These are phyloP conservation scores for Protonemura montana DNA, from an alignment of 2,888 invertebrate genomes.

Conservation along the genomic window DNA sequence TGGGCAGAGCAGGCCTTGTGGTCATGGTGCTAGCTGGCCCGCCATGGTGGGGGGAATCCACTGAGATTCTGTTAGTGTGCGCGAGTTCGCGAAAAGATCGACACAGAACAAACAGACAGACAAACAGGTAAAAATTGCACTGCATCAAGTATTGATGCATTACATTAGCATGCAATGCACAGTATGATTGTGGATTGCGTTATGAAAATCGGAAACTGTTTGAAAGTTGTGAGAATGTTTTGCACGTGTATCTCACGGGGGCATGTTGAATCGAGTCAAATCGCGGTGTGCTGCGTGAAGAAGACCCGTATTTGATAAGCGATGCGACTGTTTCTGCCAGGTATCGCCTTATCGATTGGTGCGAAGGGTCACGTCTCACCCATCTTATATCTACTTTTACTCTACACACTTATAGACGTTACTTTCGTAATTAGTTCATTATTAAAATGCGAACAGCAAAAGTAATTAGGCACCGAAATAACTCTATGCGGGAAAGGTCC, in stretches of 20 bases:
- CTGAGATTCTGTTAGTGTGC: neutral
- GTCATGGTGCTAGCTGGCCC: neutral
- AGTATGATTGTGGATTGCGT: neutral
- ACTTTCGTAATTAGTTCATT: slow-evolving; percentile 4
- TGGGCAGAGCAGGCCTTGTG: neutral
- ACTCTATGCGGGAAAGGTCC: neutral
- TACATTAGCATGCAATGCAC: neutral
- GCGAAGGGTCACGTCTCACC: neutral
- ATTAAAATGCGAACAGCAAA: neutral
- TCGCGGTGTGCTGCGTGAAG: too few species aligned
- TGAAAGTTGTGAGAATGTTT: too few species aligned
- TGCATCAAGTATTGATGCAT: neutral
- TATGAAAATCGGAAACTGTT: neutral
- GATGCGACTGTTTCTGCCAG: too few species aligned
- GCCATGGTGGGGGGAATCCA: neutral
- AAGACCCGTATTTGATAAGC: too few species aligned
- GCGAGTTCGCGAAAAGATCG: slow-evolving; percentile 8
- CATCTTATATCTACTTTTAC: neutral
- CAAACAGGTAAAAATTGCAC: slow-evolving; percentile 7
- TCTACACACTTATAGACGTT: neutral
- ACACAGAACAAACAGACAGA: neutral
- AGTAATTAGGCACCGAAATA: slow-evolving; percentile 4
- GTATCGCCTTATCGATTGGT: neutral
- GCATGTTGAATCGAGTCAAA: neutral
- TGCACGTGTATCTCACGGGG: too few species aligned